Evolutionary conservation across 2,113 vertebrate species (phyloP).

Genomic region (western clawed frog (Xenopus tropicalis)): DNA sequence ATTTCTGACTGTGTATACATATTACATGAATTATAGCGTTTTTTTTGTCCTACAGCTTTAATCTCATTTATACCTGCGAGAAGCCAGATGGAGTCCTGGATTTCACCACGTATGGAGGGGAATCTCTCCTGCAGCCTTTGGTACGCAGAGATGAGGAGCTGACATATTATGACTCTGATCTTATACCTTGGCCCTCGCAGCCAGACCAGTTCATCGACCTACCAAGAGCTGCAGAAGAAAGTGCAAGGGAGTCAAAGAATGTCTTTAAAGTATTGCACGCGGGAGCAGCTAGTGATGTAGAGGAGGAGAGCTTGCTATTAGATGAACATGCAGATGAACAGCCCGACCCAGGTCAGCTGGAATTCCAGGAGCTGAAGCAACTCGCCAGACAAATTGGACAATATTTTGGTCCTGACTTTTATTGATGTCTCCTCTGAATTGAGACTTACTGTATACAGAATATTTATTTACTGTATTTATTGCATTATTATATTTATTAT

Average conservation of each 20-base stretch:
- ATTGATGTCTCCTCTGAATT: too few species aligned
- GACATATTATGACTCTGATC: conserved; percentile 18
- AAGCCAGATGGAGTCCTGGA: conserved; percentile 29
- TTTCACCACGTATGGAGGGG: conserved; percentile 9
- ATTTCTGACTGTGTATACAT: too few species aligned
- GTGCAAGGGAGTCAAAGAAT: not conserved
- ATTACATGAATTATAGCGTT: too few species aligned
- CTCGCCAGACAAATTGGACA: conserved; percentile 42
- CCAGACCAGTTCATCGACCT: conserved; percentile 29
- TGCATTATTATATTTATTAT: too few species aligned
- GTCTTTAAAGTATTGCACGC: not conserved
- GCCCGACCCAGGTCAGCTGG: conserved; percentile 9
- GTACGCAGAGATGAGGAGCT: conserved; percentile 24
- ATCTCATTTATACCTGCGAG: conserved; percentile 28
- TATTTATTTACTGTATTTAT: too few species aligned
- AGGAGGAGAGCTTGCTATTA: conserved; percentile 2
- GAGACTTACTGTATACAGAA: too few species aligned
- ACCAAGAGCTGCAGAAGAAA: conserved; percentile 1
- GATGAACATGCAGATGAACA: conserved; percentile 3
- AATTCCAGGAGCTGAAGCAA: conserved; percentile 47
- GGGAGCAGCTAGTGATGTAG: not conserved
- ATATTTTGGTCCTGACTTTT: conserved; percentile 39
- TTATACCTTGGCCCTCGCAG: conserved; percentile 14
- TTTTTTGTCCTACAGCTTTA: conserved; percentile 1
- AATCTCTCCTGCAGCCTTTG: conserved; percentile 21